A percentile compares a stretch with the other conserved stretches of the same genome.
Evolutionary conservation across 2,888 invertebrate genomes (phyloP).

Genomic region (Drosophila algonquin): DNA sequence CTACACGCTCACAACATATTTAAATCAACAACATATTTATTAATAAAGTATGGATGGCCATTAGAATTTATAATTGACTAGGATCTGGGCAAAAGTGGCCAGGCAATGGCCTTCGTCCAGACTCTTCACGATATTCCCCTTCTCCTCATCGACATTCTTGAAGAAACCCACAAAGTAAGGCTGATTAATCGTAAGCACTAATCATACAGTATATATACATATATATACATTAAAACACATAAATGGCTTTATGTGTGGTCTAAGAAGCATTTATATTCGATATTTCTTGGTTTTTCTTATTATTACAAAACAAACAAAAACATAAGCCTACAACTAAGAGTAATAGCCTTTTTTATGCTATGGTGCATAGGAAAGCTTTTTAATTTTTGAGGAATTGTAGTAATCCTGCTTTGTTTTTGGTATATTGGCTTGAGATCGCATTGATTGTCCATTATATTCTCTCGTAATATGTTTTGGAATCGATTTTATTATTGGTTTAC

Average conservation of each 20-base stretch:
- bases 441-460: neutral
- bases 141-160: slow-evolving; percentile 94
- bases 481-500: neutral
- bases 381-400: neutral
- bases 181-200: too few species aligned
- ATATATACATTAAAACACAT: too few species aligned
- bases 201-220: too few species aligned
- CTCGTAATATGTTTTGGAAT: neutral
- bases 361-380: neutral
- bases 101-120: slow-evolving; percentile 94
- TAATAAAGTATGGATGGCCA: too few species aligned
- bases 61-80: slow-evolving; percentile 84
- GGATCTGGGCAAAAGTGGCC: slow-evolving; percentile 99
- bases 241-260: too few species aligned
- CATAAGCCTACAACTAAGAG: neutral
- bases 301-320: neutral
- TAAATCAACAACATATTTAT: too few species aligned
- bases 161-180: slow-evolving; percentile 99
- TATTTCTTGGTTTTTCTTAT: neutral
- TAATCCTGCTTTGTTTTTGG: neutral
- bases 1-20: too few species aligned
- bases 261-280: too few species aligned
- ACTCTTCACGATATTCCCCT: slow-evolving; percentile 90
- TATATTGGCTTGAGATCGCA: neutral
- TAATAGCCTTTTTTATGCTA: neutral